phyloP scores from a whole-genome alignment of 2,888 invertebrate species.

The Ichneumoninae sp. region DNA sequence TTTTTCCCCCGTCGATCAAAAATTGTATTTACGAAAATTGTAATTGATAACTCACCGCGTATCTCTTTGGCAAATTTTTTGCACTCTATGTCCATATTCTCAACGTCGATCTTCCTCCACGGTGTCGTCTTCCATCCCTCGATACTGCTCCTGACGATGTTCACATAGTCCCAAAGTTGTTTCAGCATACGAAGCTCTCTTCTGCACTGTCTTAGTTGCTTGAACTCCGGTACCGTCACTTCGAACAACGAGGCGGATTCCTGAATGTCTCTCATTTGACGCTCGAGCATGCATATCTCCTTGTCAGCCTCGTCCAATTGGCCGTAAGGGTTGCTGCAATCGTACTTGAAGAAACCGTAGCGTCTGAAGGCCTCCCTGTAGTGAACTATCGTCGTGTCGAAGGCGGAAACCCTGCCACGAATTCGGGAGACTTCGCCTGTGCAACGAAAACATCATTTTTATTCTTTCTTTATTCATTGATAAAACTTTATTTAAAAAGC shows the following conservation, averaged over 20 bases:
- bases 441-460: conserved; percentile 26
- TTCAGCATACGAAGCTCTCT: conserved; percentile 95
- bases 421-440: conserved; percentile 94
- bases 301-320: conserved; percentile 91
- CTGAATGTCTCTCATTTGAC: conserved; percentile 94
- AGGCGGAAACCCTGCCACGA: conserved; percentile 92
- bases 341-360: conserved; percentile 91
- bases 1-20: not conserved
- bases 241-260: conserved; percentile 97
- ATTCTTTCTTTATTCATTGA: not conserved
- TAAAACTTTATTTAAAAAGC: not conserved
- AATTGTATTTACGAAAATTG: not conserved
- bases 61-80: conserved; percentile 99
- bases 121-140: conserved; percentile 99
- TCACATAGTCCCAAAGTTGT: conserved; percentile 98
- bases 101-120: conserved; percentile 98
- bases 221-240: conserved; percentile 97
- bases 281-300: conserved; percentile 92
- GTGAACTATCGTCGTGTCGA: conserved; percentile 93
- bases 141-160: conserved; percentile 95
- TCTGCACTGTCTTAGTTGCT: conserved; percentile 95
- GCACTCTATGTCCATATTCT: conserved; percentile 99
- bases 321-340: conserved; percentile 90
- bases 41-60: conserved; percentile 84
- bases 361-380: conserved; percentile 95